phyloP scores from a whole-genome alignment of 2,797 vertebrate species.

The Sebastes minor region DNA sequence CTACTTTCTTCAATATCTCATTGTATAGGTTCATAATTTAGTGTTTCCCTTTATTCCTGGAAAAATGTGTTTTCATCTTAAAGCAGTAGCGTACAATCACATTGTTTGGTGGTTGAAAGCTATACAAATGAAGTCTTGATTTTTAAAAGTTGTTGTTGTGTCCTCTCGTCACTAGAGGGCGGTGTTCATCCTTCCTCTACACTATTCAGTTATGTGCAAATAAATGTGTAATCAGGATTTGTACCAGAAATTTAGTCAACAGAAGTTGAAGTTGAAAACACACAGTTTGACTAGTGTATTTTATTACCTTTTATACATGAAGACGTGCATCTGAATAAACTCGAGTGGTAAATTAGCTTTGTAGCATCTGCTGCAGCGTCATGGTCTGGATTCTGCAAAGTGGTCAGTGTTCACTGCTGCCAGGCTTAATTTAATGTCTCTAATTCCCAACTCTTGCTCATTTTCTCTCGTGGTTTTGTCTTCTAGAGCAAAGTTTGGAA shows the following conservation, averaged over 20 bases:
- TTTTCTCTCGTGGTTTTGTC: not conserved
- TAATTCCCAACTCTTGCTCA: not conserved
- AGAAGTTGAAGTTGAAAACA: not conserved
- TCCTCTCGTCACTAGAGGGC: constrained; percentile 39
- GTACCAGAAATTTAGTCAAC: not conserved
- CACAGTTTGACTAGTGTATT: not conserved
- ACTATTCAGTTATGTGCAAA: not conserved
- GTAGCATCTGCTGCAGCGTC: not conserved
- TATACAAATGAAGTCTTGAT: not conserved
- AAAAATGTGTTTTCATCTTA: not conserved
- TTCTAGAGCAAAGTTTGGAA: constrained; percentile 93
- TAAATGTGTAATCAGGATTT: not conserved
- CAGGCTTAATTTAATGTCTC: not conserved
- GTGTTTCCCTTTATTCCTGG: not conserved
- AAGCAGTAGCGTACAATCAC: not conserved
- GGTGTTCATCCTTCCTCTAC: not conserved
- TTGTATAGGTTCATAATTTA: not conserved
- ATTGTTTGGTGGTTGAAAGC: not conserved
- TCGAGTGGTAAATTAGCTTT: not conserved
- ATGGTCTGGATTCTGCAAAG: not conserved
- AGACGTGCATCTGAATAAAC: not conserved
- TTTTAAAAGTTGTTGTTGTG: not conserved
- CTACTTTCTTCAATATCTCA: not conserved
- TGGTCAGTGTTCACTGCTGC: constrained; percentile 1
- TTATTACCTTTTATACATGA: not conserved